A percentile compares a stretch with the other conserved stretches of the same genome.
Evolutionary conservation across 2,888 invertebrate species (phyloP).

Genomic region (Desoria tigrina): DNA sequence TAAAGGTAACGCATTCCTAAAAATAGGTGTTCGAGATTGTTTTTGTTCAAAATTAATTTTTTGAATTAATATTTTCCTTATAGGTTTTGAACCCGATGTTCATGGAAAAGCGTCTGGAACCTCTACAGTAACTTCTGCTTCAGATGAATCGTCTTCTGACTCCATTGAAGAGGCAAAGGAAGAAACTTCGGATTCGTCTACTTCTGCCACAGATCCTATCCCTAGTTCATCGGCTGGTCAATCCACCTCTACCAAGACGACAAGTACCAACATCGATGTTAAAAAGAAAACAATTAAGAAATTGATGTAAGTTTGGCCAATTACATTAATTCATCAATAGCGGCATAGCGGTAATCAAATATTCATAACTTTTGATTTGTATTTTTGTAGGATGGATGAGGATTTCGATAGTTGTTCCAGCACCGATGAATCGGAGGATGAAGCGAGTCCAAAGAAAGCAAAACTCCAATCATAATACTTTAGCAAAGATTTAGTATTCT

Average conservation of each 20-base stretch:
- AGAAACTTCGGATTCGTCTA: neutral
- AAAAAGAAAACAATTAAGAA: constrained; percentile 35
- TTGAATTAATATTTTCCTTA: no score
- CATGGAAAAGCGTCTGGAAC: constrained; percentile 14
- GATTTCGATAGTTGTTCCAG: constrained; percentile 44
- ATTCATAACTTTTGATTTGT: constrained; percentile 11
- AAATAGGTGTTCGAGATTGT: neutral
- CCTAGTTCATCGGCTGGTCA: constrained; percentile 14
- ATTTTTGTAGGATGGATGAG: constrained; percentile 47
- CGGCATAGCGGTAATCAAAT: no score
- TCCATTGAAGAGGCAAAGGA: neutral
- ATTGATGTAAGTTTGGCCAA: constrained; percentile 38
- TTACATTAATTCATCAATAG: no score
- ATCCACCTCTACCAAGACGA: neutral
- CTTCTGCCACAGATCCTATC: neutral
- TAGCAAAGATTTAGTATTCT: no score
- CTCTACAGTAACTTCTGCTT: neutral
- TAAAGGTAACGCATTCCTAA: constrained; percentile 63
- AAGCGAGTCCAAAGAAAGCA: constrained; percentile 29
- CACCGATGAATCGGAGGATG: constrained; percentile 32
- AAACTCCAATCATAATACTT: no score
- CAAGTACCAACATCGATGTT: neutral
- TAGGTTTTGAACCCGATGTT: constrained; percentile 37
- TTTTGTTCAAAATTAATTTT: neutral
- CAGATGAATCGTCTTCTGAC: constrained; percentile 11